A percentile compares a stretch with the other conserved stretches of the same genome.
phyloP scores from a whole-genome alignment of 2,113 vertebrate genomes.

The Ctenodactylus gundi region DNA sequence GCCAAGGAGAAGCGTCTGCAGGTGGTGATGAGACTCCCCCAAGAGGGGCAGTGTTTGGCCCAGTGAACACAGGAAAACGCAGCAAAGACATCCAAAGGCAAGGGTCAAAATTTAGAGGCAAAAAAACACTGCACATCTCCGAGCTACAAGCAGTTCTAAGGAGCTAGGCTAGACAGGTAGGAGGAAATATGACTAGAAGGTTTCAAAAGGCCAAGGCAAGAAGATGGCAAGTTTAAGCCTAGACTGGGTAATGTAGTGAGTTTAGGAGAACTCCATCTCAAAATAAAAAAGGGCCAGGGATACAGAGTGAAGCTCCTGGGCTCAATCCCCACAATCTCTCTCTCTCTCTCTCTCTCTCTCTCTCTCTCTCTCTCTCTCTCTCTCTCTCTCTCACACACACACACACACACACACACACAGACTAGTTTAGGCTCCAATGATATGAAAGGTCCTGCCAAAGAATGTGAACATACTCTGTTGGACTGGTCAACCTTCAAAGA shows the following conservation, averaged over 20 bases:
- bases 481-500: neutral
- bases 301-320: no score
- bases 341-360: no score
- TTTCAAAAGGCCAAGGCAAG: no score
- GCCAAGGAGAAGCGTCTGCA: neutral
- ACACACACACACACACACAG: no score
- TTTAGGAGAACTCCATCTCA: no score
- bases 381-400: no score
- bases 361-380: no score
- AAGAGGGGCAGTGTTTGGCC: neutral
- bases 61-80: neutral
- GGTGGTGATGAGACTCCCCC: neutral
- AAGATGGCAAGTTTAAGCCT: no score
- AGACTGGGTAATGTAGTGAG: no score
- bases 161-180: neutral
- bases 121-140: constrained; percentile 2
- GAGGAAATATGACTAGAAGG: neutral
- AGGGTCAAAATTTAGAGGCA: neutral
- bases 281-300: no score
- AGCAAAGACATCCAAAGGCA: neutral
- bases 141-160: neutral
- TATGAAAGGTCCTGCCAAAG: neutral
- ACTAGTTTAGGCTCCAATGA: neutral
- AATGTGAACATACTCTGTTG: neutral
- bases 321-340: no score